Percentiles rank a stretch among this genome's conserved stretches.
Evolutionary conservation across 2,797 vertebrate species (phyloP).

Genomic region (Myripristis jacobus): DNA sequence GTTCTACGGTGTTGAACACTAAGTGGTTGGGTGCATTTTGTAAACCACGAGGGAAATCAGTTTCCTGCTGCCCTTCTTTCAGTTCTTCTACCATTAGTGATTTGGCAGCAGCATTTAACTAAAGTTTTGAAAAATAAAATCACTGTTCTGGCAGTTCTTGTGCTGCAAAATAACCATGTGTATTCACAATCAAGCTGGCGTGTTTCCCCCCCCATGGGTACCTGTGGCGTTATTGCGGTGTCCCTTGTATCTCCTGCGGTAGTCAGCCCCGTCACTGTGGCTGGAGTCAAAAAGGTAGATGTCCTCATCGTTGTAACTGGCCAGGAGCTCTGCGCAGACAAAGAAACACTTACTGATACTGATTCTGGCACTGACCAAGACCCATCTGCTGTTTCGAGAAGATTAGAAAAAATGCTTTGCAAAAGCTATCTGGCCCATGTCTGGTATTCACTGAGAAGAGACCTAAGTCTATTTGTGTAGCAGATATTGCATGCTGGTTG

Average conservation of each 20-base stretch:
- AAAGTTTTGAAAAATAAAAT: no score
- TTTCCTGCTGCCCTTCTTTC: no score
- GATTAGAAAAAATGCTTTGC: background rate
- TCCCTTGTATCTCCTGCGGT: constrained; percentile 92
- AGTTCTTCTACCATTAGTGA: no score
- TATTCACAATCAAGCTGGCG: no score
- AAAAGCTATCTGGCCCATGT: background rate
- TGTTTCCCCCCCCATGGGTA: constrained; percentile 63
- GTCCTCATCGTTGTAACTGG: constrained; percentile 97
- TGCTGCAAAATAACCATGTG: background rate
- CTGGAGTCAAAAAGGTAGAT: constrained; percentile 96
- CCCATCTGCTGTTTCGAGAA: background rate
- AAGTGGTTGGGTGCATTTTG: no score
- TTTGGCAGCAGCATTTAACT: no score
- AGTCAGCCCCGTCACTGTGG: constrained; percentile 94
- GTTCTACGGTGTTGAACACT: no score
- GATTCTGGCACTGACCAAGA: background rate
- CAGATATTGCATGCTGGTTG: background rate
- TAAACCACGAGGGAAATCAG: no score
- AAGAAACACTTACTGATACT: background rate
- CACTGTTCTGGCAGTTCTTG: background rate
- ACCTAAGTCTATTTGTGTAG: background rate
- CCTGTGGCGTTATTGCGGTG: constrained; percentile 97
- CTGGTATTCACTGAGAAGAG: background rate
- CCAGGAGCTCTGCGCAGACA: constrained; percentile 88